Conservation (phyloP, 1,140 invertebrate genomes). For the Steinernema khuongi region DNA sequence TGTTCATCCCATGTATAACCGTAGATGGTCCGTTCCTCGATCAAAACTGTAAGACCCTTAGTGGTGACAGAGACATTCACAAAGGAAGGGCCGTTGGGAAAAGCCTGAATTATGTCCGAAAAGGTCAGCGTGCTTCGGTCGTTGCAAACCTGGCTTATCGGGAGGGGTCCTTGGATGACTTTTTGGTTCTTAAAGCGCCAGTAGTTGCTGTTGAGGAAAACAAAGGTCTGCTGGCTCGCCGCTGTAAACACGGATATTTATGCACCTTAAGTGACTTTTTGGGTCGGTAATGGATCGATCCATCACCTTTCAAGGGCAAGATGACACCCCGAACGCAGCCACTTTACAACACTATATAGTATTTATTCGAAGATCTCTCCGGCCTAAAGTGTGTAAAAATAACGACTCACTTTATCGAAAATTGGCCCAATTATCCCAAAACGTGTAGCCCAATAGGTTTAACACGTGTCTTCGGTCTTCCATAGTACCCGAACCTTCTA, state of each 20-base stretch:
- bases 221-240: background rate
- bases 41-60: conserved; percentile 24
- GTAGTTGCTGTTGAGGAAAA: background rate
- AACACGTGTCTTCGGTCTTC: too few species aligned
- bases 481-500: too few species aligned
- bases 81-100: conserved; percentile 29
- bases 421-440: too few species aligned
- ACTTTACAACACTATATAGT: too few species aligned
- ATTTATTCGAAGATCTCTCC: too few species aligned
- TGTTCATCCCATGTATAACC: conserved; percentile 25
- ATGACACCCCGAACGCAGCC: too few species aligned
- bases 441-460: background rate
- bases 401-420: too few species aligned
- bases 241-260: background rate
- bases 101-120: conserved; percentile 8
- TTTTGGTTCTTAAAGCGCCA: background rate
- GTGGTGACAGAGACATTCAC: conserved; percentile 29
- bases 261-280: too few species aligned
- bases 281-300: too few species aligned
- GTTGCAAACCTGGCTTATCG: background rate
- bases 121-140: background rate
- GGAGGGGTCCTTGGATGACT: background rate
- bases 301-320: too few species aligned
- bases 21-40: conserved; percentile 29
- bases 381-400: too few species aligned